Base-by-base conservation (phyloP, 2,888 invertebrate species). In the Achlya flavicornis region DNA sequence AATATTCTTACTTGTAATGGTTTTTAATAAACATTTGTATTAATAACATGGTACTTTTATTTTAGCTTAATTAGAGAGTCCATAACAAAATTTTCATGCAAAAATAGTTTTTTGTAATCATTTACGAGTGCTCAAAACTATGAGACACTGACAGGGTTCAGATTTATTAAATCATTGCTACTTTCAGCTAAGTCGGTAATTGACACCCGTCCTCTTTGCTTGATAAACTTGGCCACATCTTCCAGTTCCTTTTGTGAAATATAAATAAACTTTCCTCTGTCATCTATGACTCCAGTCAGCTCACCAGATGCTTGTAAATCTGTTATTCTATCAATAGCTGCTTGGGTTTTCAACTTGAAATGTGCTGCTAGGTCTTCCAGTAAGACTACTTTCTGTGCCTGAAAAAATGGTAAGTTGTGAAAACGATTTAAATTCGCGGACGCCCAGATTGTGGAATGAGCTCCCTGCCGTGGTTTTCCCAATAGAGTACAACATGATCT, bases 201-300 rank as follows among this genome's bases (percentile, higher is more conserved):
- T 0, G 98, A 98, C 0, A 99, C 97, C 67, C 99, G 94, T 0
- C 99, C 99, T 61, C 99, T 95, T 84, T 99, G 99, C 77, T 95
- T 96, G 19, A 99, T 98, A 86, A 99, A 99, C 85, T 98, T 98
- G 0, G 99, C 99, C 1, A 99, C 98, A 66, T 97, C 97, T 79
- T 97, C 95, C 68, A 99, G 94, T 89, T 99, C 99, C 58, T 96
- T 96, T 75, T 96, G 95, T 0, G 99, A 98, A 63, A 99, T 97
- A 88, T 98, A 99, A 83, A 99, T 99, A 86, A 99, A 99, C 91
- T 99, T 99, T 19, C 99, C 99, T 69, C 99, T 95, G 87, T 99
- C 99, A 84, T 99, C 99, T 73, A 99, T 97, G 0, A 99, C 99
- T 0, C 99, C 98, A 3, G 98, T 98, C n/a, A 99, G 93, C 63